phyloP scores from a whole-genome alignment of 2,797 vertebrate genomes.

The Valencia hispanica region DNA sequence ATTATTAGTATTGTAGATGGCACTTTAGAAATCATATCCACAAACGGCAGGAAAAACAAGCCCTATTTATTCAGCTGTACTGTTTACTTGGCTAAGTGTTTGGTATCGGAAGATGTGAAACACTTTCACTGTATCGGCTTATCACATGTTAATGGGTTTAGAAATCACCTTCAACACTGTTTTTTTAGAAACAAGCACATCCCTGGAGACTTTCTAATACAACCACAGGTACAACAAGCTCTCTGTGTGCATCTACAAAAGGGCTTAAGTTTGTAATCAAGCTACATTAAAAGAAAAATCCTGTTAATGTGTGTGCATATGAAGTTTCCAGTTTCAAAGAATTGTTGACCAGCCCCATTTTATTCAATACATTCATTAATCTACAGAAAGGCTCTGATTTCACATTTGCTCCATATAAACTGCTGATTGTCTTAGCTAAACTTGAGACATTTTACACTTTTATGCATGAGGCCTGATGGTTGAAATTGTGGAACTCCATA shows the following conservation, averaged over 20 bases:
- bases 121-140: conserved; percentile 17
- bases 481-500: no score
- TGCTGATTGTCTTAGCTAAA: no score
- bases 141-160: neutral
- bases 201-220: conserved; percentile 28
- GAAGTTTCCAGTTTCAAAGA: neutral
- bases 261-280: conserved; percentile 19
- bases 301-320: neutral
- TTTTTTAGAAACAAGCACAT: neutral
- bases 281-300: conserved; percentile 3
- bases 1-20: no score
- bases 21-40: neutral
- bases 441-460: neutral
- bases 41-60: neutral
- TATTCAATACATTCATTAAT: no score
- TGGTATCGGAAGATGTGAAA: conserved; percentile 18
- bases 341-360: neutral
- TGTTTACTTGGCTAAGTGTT: conserved; percentile 44
- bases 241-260: conserved; percentile 19
- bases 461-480: no score
- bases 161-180: neutral
- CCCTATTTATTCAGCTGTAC: conserved; percentile 8
- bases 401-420: no score
- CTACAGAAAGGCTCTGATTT: no score
- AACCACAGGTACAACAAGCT: conserved; percentile 28